A percentile compares a stretch with the other conserved stretches of the same genome.
These are phyloP conservation scores for Phymorhynchus buccinoides DNA, from an alignment of 1,140 invertebrate species.

Conservation along the genomic window DNA sequence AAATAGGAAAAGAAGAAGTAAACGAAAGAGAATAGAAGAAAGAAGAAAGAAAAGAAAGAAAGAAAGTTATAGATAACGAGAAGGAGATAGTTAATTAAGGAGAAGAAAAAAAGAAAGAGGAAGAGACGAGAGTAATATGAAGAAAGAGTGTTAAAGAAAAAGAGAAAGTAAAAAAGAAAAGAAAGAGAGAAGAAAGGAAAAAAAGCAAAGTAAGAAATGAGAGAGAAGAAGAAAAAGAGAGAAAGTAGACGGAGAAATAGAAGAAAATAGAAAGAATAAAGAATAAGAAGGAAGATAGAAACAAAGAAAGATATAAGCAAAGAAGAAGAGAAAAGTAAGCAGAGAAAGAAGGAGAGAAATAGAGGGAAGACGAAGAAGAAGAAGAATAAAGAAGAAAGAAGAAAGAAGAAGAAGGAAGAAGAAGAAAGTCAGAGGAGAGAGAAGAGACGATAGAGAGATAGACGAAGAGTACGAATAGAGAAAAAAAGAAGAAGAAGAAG, in stretches of 20 bases:
- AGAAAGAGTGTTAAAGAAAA: not conserved
- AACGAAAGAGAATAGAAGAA: not conserved
- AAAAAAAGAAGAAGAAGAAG: not conserved
- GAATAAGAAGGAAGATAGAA: not conserved
- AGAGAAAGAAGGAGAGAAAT: not conserved
- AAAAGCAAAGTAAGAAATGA: not conserved
- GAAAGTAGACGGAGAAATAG: not conserved
- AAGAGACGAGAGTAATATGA: not conserved
- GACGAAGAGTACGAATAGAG: not conserved
- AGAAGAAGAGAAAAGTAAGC: not conserved
- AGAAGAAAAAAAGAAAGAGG: not conserved
- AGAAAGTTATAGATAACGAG: not conserved
- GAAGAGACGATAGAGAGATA: not conserved
- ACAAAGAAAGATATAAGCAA: not conserved
- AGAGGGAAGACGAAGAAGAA: not conserved
- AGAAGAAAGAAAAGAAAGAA: not conserved
- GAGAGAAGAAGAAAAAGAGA: not conserved
- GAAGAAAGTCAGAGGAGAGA: not conserved
- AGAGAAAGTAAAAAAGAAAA: not conserved
- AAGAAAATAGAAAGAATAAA: not conserved
- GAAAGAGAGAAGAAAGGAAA: not conserved
- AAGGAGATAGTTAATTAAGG: not conserved
- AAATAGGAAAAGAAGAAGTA: not conserved
- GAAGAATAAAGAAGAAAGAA: not conserved
- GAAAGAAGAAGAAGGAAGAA: constrained; percentile 5